These are phyloP conservation scores for Gonocerus acuteangulatus DNA, from an alignment of 2,888 invertebrate species.

Conservation along the genomic window DNA sequence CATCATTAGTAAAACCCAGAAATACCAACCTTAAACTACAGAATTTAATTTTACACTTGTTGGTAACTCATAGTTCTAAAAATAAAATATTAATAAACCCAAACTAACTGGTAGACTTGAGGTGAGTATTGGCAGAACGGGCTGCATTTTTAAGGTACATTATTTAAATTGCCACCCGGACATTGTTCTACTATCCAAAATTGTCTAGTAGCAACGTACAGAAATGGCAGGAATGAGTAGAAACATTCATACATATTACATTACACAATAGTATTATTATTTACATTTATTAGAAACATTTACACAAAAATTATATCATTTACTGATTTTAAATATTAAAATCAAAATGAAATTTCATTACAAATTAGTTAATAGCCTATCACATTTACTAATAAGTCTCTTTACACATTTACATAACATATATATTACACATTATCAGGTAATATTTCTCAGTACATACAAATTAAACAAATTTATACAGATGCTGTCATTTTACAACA, in stretches of 20 bases:
- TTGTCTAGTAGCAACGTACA: too few species aligned
- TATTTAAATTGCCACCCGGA: slow-evolving; percentile 15
- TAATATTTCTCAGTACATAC: neutral
- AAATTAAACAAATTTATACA: slow-evolving; percentile 5
- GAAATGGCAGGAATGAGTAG: slow-evolving; percentile 22
- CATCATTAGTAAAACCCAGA: too few species aligned
- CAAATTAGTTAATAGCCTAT: neutral
- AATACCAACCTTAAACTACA: too few species aligned
- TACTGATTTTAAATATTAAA: slow-evolving; percentile 22
- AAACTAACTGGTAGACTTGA: slow-evolving; percentile 1
- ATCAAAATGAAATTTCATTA: slow-evolving; percentile 10
- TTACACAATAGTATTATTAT: slow-evolving; percentile 3
- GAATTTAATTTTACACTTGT: too few species aligned
- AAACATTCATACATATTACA: slow-evolving; percentile 11
- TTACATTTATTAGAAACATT: slow-evolving; percentile 21
- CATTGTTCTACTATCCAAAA: neutral
- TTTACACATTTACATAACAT: slow-evolving; percentile 17
- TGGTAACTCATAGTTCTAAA: too few species aligned
- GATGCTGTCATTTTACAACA: neutral
- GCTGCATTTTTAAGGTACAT: slow-evolving; percentile 16
- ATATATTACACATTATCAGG: slow-evolving; percentile 2
- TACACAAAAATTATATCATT: slow-evolving; percentile 1
- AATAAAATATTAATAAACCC: too few species aligned
- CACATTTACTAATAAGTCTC: slow-evolving; percentile 15
- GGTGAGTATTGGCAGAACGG: slow-evolving; percentile 9